Percentiles rank a stretch among this genome's conserved stretches.
These are phyloP conservation scores for Aleadryas rufinucha DNA, from an alignment of 2,113 vertebrate genomes.

Conservation along the genomic window DNA sequence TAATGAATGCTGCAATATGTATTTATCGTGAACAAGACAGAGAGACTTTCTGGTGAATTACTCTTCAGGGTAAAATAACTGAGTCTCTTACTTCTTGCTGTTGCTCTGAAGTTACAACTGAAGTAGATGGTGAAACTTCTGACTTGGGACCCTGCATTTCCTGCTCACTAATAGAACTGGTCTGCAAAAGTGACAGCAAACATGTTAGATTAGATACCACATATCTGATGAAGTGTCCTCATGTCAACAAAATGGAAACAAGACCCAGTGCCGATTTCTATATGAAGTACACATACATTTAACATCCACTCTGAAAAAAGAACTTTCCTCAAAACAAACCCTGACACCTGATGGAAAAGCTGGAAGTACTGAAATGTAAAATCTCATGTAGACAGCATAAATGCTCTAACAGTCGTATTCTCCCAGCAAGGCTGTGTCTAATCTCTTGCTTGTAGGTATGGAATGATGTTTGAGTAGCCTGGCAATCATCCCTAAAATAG, in stretches of 20 bases:
- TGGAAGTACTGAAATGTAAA: neutral
- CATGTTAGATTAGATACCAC: neutral
- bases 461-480: neutral
- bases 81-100: slow-evolving; percentile 79
- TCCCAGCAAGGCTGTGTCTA: neutral
- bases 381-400: neutral
- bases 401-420: neutral
- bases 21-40: neutral
- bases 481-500: neutral
- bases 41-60: neutral
- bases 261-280: neutral
- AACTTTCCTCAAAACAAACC: neutral
- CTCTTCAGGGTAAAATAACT: neutral
- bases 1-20: neutral
- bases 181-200: slow-evolving; percentile 70
- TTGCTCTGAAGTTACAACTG: slow-evolving; percentile 71
- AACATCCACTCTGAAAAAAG: neutral
- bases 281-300: neutral
- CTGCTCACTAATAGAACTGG: slow-evolving; percentile 80
- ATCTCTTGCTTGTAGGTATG: neutral
- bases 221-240: neutral
- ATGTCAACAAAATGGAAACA: neutral
- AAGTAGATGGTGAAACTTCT: slow-evolving; percentile 73
- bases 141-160: slow-evolving; percentile 77
- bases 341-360: neutral